A percentile compares a stretch with the other conserved stretches of the same genome.
These are phyloP conservation scores for Drosophila quinaria DNA, from an alignment of 2,888 invertebrate genomes.

Conservation along the genomic window DNA sequence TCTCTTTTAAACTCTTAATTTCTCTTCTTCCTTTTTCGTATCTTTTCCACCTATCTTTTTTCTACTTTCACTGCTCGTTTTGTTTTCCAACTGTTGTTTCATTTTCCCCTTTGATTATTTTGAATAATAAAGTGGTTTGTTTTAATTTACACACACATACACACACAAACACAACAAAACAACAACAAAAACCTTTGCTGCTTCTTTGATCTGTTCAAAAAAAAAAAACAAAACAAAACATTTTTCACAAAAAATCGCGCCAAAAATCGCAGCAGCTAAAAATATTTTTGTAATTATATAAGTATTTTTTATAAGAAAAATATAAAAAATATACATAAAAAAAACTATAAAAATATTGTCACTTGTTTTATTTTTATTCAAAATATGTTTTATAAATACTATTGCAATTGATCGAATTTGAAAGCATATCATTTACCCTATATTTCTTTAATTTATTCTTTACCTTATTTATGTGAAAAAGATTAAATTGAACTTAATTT, in stretches of 20 bases:
- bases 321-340: slow-evolving; percentile 76
- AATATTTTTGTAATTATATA: slow-evolving; percentile 80
- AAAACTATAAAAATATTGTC: slow-evolving; percentile 9
- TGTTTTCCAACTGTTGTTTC: slow-evolving; percentile 38
- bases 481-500: too few species aligned
- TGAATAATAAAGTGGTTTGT: slow-evolving; percentile 68
- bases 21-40: slow-evolving; percentile 14
- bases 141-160: slow-evolving; percentile 51
- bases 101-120: slow-evolving; percentile 47
- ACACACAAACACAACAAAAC: slow-evolving; percentile 29
- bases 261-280: slow-evolving; percentile 78
- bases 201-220: slow-evolving; percentile 63
- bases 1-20: slow-evolving; percentile 19
- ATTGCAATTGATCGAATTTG: too few species aligned
- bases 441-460: too few species aligned
- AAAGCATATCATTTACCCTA: too few species aligned
- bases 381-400: too few species aligned
- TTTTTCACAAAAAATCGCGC: slow-evolving; percentile 73
- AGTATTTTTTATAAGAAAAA: slow-evolving; percentile 84
- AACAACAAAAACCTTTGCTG: slow-evolving; percentile 56
- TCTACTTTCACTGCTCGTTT: slow-evolving; percentile 32
- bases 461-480: too few species aligned
- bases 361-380: not conserved
- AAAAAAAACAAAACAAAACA: slow-evolving; percentile 30
- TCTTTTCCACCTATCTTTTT: slow-evolving; percentile 17